phyloP scores from a whole-genome alignment of 2,888 invertebrate genomes.

The Cryptophagus acutangulus region DNA sequence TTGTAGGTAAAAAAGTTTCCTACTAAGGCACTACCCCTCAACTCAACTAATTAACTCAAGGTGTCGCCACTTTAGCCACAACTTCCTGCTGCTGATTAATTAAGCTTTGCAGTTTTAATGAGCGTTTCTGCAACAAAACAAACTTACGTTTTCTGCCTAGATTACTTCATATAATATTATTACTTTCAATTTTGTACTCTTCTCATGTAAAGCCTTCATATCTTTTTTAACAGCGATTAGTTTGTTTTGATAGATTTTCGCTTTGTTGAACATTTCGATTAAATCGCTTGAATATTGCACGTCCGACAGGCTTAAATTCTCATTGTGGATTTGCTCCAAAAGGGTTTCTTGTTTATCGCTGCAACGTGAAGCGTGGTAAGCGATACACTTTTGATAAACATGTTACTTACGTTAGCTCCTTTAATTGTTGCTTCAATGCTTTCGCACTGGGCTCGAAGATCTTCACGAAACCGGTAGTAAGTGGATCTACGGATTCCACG shows the following conservation, averaged over 20 bases:
- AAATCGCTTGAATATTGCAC: not conserved
- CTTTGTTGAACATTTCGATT: constrained; percentile 1
- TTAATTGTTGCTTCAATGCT: not conserved
- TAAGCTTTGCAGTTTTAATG: too few relatives aligned
- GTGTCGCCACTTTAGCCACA: too few relatives aligned
- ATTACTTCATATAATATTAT: too few relatives aligned
- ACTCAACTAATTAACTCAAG: too few relatives aligned
- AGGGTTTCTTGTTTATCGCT: not conserved
- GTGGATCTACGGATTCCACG: not conserved
- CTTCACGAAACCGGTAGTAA: not conserved
- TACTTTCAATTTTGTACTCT: constrained; percentile 7
- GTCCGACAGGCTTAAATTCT: constrained; percentile 3
- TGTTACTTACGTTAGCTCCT: not conserved
- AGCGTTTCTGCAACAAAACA: too few relatives aligned
- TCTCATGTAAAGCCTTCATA: constrained; percentile 3
- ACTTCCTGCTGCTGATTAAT: too few relatives aligned
- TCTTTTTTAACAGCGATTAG: constrained; percentile 6
- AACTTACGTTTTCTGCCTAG: too few relatives aligned
- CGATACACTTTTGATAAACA: not conserved
- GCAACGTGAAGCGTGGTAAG: not conserved
- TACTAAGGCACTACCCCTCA: too few relatives aligned
- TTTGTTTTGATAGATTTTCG: constrained; percentile 5
- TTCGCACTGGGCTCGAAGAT: not conserved
- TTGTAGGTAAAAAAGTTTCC: too few relatives aligned
- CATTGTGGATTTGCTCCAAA: not conserved